A percentile compares a stretch with the other conserved stretches of the same genome.
phyloP scores from a whole-genome alignment of 2,113 vertebrate species.

The Panurus biarmicus region DNA sequence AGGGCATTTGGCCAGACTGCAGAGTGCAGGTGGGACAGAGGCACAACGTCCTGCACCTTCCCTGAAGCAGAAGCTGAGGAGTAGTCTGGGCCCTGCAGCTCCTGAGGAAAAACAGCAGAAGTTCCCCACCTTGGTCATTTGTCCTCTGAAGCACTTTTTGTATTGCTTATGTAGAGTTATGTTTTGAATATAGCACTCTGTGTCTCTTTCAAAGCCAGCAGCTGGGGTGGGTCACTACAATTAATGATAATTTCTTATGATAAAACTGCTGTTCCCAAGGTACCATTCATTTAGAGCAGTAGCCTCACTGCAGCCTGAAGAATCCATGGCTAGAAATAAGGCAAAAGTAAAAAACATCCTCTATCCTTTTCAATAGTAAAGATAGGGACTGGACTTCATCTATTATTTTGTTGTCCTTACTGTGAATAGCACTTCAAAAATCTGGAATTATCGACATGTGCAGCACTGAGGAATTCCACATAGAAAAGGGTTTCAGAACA shows the following conservation, averaged over 20 bases:
- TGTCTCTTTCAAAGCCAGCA: background rate
- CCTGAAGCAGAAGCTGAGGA: background rate
- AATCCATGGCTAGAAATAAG: background rate
- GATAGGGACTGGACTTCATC: background rate
- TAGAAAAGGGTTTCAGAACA: background rate
- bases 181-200: background rate
- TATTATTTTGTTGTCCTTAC: background rate
- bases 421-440: background rate
- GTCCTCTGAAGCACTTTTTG: background rate
- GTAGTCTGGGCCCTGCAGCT: slow-evolving; percentile 72
- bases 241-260: fast-evolving
- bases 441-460: background rate
- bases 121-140: background rate
- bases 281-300: background rate
- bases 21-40: background rate
- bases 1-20: slow-evolving; percentile 6
- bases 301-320: background rate
- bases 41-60: background rate
- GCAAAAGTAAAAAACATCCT: background rate
- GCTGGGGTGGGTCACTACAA: background rate
- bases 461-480: background rate
- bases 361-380: background rate
- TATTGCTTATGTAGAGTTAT: background rate
- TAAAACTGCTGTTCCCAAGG: background rate
- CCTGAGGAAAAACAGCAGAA: slow-evolving; percentile 53